phyloP scores from a whole-genome alignment of 2,113 vertebrate species.

The Anoplopoma fimbria region DNA sequence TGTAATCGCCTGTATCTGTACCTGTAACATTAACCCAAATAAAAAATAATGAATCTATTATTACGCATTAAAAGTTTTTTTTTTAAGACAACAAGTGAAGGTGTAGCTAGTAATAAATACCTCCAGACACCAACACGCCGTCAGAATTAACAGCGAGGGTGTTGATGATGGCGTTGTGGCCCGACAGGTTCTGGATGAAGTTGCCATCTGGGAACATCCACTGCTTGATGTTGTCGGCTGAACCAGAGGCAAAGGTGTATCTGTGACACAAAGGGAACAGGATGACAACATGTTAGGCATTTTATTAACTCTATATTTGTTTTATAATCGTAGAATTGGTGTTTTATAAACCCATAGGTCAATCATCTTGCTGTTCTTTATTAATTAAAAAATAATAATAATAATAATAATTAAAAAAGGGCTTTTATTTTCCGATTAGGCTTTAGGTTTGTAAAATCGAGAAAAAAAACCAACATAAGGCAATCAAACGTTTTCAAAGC shows the following conservation, averaged over 20 bases:
- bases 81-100: neutral
- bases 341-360: neutral
- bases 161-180: slow-evolving; percentile 98
- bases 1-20: neutral
- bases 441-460: neutral
- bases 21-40: neutral
- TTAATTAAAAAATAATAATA: no score
- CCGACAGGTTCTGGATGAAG: slow-evolving; percentile 98
- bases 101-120: slow-evolving; percentile 72
- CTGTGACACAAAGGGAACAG: slow-evolving; percentile 76
- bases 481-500: no score
- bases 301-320: neutral
- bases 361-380: neutral
- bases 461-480: no score
- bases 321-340: neutral
- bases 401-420: neutral
- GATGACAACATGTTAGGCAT: neutral
- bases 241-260: slow-evolving; percentile 98
- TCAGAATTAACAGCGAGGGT: slow-evolving; percentile 96
- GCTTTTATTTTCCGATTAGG: neutral
- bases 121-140: slow-evolving; percentile 97
- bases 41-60: neutral
- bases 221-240: slow-evolving; percentile 98
- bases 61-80: neutral
- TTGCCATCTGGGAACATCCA: slow-evolving; percentile 99